Evolutionary conservation across 2,113 vertebrate species (phyloP), one percentile per base, ranked within the genome.

Genomic region (Vulpes lagopus): DNA sequence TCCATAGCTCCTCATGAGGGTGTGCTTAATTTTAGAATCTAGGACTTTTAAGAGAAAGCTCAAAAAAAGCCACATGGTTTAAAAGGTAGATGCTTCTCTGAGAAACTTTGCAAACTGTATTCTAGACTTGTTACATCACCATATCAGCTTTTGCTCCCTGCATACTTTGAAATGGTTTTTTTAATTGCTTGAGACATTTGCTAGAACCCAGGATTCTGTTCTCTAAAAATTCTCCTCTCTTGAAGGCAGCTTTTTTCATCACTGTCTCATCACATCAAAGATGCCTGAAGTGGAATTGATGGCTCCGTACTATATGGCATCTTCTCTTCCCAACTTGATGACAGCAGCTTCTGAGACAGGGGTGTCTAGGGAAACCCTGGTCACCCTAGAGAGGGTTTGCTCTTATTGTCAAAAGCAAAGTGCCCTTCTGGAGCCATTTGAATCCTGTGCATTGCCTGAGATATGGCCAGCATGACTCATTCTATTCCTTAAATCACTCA

Each of bases 401-500:
- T 86, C 93, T 83, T n/a, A 17, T 32, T 38, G 64, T 65, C 49
- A 82, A 96, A 96, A 71, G 49, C 16, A 73, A 65, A 87, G 14
- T 73, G 64, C 23, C 73, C 83, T 89, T 95, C 83, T 10, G 89
- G 79, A 60, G 32, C 67, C 43, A 92, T 90, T 69, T 92, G 51
- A 89, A 71, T 93, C 74, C 67, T 76, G 27, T 76, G 27, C 62
- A 38, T 78, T 85, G 55, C 27, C 49, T 93, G 91, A 95, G 88
- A 78, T 94, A 91, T 65, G 57, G 74, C 62, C 69, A 89, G 67
- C 5, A 2, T 51, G 12, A 95, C 78, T 8, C 8, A 2, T 88
- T 92, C 60, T 55, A 59, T 57, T 95, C 71, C 84, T 94, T 92
- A 95, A 92, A 93, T 76, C 71, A 89, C 84, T 95, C 38, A 73